Evolutionary conservation across 2,888 invertebrate genomes (phyloP).

Genomic region (Drepana falcataria): DNA sequence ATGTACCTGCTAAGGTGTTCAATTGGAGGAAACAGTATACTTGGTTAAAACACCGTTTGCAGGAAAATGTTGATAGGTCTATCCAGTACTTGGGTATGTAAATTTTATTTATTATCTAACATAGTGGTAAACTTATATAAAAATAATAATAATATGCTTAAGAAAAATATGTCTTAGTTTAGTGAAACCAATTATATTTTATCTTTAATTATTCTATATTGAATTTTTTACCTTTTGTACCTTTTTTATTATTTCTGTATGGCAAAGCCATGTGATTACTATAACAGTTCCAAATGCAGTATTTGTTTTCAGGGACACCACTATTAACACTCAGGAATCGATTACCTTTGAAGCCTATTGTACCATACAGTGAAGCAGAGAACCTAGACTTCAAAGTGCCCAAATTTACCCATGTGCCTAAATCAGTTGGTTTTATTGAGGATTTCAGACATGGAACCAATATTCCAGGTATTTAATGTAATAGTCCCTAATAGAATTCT

Average conservation of each 20-base stretch:
- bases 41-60: slow-evolving; percentile 57
- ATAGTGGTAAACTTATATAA: background rate
- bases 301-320: slow-evolving; percentile 69
- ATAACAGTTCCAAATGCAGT: no score
- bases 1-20: slow-evolving; percentile 68
- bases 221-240: no score
- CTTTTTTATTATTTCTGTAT: background rate
- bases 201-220: no score
- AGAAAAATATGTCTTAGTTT: background rate
- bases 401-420: slow-evolving; percentile 79
- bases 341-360: slow-evolving; percentile 83
- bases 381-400: slow-evolving; percentile 79
- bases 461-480: slow-evolving; percentile 81
- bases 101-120: slow-evolving; percentile 4
- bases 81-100: slow-evolving; percentile 83
- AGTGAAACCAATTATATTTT: no score
- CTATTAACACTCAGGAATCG: slow-evolving; percentile 83
- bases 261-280: no score
- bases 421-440: slow-evolving; percentile 76
- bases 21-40: slow-evolving; percentile 53
- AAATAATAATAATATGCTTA: background rate
- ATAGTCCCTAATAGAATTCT: background rate
- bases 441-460: slow-evolving; percentile 82
- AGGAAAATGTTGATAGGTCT: slow-evolving; percentile 80
- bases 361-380: slow-evolving; percentile 75